Percentiles rank a stretch among this genome's conserved stretches.
phyloP scores from a whole-genome alignment of 2,888 invertebrate genomes.

The Parnassius apollo region DNA sequence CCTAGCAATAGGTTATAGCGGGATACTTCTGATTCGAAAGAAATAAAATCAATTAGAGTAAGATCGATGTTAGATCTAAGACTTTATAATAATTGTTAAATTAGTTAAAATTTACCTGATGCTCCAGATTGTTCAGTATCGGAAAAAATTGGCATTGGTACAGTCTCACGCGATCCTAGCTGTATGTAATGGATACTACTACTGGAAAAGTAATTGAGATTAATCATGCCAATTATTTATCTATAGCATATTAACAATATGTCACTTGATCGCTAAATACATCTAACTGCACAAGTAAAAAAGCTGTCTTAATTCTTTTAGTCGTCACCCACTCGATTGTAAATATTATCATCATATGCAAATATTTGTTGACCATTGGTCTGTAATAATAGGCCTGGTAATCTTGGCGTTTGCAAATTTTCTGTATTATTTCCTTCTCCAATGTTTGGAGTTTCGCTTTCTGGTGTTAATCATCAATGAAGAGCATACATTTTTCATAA shows the following conservation, averaged over 20 bases:
- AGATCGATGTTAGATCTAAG: no score
- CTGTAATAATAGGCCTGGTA: slow-evolving; percentile 92
- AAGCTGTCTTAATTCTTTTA: slow-evolving; percentile 48
- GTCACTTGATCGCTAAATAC: slow-evolving; percentile 65
- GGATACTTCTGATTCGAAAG: no score
- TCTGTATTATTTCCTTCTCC: slow-evolving; percentile 81
- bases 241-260: slow-evolving; percentile 62
- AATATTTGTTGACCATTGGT: slow-evolving; percentile 86
- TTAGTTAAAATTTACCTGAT: no score
- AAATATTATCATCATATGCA: slow-evolving; percentile 83
- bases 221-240: slow-evolving; percentile 49
- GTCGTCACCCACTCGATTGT: slow-evolving; percentile 70
- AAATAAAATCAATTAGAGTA: no score
- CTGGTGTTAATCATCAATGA: slow-evolving; percentile 86
- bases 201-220: no score
- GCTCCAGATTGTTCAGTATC: no score
- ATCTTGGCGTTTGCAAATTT: slow-evolving; percentile 88
- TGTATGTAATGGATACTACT: no score
- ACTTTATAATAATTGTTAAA: no score
- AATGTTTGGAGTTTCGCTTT: slow-evolving; percentile 77
- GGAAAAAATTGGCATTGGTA: no score
- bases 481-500: slow-evolving; percentile 90
- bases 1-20: no score
- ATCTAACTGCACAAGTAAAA: slow-evolving; percentile 37
- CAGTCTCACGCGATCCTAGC: no score